A percentile compares a stretch with the other conserved stretches of the same genome.
phyloP scores from a whole-genome alignment of 2,797 vertebrate species.

The Nannoperca australis region DNA sequence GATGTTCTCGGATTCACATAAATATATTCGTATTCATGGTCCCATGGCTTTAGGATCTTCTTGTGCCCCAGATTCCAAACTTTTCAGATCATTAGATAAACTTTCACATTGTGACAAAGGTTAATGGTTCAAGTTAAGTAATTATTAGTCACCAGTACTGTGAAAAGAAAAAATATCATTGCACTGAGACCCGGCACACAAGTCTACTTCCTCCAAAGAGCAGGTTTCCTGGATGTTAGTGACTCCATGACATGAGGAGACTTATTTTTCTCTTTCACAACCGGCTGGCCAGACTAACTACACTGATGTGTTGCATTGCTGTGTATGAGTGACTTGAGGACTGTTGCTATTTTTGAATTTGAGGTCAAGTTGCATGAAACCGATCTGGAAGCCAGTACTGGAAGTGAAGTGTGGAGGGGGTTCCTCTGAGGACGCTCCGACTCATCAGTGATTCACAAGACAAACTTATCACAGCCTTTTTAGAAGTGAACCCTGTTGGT shows the following conservation, averaged over 20 bases:
- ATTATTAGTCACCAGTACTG: background rate
- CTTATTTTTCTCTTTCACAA: background rate
- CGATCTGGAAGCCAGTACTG: slow-evolving; percentile 65
- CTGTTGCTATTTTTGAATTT: slow-evolving; percentile 75
- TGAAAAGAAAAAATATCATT: background rate
- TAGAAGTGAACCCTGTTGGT: slow-evolving; percentile 33
- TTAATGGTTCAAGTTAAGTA: background rate
- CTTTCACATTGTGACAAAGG: background rate
- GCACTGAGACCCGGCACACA: background rate
- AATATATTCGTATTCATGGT: background rate
- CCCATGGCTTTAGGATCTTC: background rate
- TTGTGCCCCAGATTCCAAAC: too few relatives aligned
- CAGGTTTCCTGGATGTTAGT: slow-evolving; percentile 2
- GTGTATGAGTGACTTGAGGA: slow-evolving; percentile 12
- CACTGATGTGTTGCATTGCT: background rate
- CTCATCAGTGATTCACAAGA: slow-evolving; percentile 60
- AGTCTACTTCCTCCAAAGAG: background rate
- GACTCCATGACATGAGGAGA: background rate
- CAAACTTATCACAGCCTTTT: slow-evolving; percentile 60
- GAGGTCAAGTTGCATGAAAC: slow-evolving; percentile 82
- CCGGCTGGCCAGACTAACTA: background rate
- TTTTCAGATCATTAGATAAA: background rate
- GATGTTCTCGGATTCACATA: background rate
- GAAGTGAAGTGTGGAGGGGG: slow-evolving; percentile 44
- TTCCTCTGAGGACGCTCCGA: slow-evolving; percentile 21